A percentile compares a stretch with the other conserved stretches of the same genome.
Evolutionary conservation across 2,888 invertebrate species (phyloP).

Genomic region (Hofmannophila pseudospretella): DNA sequence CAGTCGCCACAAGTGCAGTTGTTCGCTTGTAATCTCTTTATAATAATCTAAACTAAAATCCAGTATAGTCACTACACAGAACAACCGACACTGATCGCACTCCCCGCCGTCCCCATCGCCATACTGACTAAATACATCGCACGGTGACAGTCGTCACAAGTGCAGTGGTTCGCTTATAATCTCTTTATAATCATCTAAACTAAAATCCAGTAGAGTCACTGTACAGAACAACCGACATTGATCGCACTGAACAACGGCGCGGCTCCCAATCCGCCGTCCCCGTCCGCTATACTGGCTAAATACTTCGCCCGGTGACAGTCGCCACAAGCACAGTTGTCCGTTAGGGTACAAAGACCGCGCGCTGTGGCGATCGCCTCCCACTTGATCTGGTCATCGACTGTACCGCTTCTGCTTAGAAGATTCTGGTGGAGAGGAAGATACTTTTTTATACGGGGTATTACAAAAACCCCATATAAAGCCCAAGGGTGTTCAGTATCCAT

Average conservation of each 20-base stretch:
- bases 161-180: no score
- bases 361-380: slow-evolving; percentile 71
- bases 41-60: no score
- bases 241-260: slow-evolving; percentile 57
- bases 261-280: slow-evolving; percentile 58
- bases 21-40: no score
- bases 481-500: no score
- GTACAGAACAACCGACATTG: slow-evolving; percentile 52
- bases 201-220: slow-evolving; percentile 37
- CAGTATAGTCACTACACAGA: no score
- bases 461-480: no score
- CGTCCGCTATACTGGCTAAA: slow-evolving; percentile 48
- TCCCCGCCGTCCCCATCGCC: no score
- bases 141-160: no score
- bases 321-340: slow-evolving; percentile 54
- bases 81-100: no score
- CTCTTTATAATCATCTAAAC: no score
- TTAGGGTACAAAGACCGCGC: slow-evolving; percentile 60
- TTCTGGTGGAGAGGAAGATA: slow-evolving; percentile 32
- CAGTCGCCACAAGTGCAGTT: no score
- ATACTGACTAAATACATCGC: no score
- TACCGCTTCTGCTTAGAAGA: slow-evolving; percentile 51
- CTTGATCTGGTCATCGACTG: slow-evolving; percentile 60
- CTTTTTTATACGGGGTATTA: not conserved
- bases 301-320: slow-evolving; percentile 53